Evolutionary conservation across 2,888 invertebrate genomes (phyloP).

Genomic region (Lasioglossum malachurum): DNA sequence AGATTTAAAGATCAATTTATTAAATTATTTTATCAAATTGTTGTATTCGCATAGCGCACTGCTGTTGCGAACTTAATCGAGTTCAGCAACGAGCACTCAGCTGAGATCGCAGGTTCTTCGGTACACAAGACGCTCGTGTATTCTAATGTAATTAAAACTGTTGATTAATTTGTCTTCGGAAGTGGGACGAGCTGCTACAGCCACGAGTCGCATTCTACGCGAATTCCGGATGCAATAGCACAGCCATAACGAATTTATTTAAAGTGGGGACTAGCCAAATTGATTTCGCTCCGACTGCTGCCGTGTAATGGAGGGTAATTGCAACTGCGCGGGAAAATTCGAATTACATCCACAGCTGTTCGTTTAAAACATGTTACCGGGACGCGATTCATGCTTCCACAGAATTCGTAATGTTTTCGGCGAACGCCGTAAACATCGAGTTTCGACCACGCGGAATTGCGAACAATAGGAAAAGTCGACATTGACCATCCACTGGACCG

Average conservation of each 20-base stretch:
- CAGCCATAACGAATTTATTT: background rate
- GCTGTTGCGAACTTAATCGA: background rate
- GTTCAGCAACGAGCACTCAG: background rate
- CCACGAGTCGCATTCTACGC: background rate
- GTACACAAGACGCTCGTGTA: background rate
- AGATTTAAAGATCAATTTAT: background rate
- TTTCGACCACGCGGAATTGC: too few species aligned
- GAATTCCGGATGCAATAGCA: background rate
- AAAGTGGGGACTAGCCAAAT: background rate
- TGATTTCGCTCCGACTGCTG: background rate
- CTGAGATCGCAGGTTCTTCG: conserved; percentile 8
- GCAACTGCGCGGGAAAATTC: background rate
- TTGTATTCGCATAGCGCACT: background rate
- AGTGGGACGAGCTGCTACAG: conserved; percentile 2
- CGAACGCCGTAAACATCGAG: background rate
- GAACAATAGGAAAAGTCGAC: background rate
- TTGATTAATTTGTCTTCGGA: conserved; percentile 34
- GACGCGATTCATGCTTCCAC: background rate
- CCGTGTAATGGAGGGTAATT: background rate
- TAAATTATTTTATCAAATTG: background rate
- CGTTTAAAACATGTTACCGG: background rate
- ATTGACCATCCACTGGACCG: background rate
- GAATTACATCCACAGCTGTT: background rate
- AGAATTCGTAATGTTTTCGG: background rate
- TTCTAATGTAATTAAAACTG: conserved; percentile 29